Evolutionary conservation across 2,888 invertebrate species (phyloP).

Genomic region (Orthosia gracilis): DNA sequence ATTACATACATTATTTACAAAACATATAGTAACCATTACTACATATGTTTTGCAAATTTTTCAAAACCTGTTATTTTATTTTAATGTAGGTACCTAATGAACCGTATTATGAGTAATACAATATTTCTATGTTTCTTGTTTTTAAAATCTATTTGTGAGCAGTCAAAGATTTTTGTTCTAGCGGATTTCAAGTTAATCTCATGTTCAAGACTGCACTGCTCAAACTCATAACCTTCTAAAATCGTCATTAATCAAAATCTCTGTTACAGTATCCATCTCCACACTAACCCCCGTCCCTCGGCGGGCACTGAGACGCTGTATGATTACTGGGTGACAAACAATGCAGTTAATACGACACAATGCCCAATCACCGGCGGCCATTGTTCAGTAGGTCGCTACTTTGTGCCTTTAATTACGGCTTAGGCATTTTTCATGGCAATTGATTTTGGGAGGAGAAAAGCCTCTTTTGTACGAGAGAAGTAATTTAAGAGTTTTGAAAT

Average conservation of each 20-base stretch:
- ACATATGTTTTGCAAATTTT: too few species aligned
- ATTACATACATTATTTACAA: too few species aligned
- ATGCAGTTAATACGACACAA: slow-evolving; percentile 89
- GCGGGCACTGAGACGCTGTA: slow-evolving; percentile 84
- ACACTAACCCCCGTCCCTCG: slow-evolving; percentile 68
- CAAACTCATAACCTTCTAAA: too few species aligned
- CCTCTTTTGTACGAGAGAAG: neutral
- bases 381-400: slow-evolving; percentile 66
- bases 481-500: neutral
- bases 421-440: slow-evolving; percentile 44
- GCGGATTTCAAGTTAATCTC: neutral
- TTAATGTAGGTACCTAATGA: too few species aligned
- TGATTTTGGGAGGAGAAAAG: slow-evolving; percentile 33
- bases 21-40: too few species aligned
- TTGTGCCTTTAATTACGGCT: slow-evolving; percentile 42
- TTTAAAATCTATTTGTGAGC: neutral
- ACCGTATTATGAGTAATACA: too few species aligned
- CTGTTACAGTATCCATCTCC: slow-evolving; percentile 68
- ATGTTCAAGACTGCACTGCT: neutral
- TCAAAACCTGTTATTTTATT: too few species aligned
- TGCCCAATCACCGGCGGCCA: slow-evolving; percentile 84
- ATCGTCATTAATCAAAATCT: neutral
- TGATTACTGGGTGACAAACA: slow-evolving; percentile 88
- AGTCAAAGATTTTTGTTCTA: neutral
- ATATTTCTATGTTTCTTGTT: too few species aligned